These are phyloP conservation scores for Trichechus manatus DNA, from an alignment of 2,113 vertebrate genomes.

Conservation along the genomic window DNA sequence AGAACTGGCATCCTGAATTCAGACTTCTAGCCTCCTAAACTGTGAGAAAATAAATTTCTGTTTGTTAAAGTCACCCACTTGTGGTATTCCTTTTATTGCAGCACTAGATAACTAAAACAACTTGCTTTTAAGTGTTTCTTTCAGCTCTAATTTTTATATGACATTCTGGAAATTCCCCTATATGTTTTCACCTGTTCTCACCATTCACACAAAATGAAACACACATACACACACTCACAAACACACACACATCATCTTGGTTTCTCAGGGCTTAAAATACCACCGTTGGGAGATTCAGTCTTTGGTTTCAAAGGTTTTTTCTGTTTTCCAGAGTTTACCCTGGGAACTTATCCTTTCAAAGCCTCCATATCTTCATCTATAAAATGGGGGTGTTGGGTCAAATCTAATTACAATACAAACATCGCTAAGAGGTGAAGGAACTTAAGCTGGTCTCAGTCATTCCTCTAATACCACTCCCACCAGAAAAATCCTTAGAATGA, in stretches of 20 bases:
- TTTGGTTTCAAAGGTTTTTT: not conserved
- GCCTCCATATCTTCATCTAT: not conserved
- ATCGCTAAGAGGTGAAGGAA: not conserved
- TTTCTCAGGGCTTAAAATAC: constrained; percentile 28
- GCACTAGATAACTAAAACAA: not conserved
- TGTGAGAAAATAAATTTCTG: no score
- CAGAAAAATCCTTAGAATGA: constrained; percentile 34
- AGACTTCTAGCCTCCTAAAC: no score
- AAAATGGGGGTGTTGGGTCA: constrained; percentile 12
- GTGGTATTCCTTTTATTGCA: no score
- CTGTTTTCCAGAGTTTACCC: not conserved
- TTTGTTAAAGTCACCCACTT: no score
- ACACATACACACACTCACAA: not conserved
- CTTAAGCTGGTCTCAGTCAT: not conserved
- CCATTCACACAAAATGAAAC: not conserved
- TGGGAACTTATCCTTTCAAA: not conserved
- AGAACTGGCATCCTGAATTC: no score
- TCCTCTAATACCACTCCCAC: not conserved
- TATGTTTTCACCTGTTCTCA: not conserved
- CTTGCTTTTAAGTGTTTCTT: not conserved
- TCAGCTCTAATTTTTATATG: not conserved
- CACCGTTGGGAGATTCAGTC: not conserved
- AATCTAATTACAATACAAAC: constrained; percentile 45
- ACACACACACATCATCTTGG: not conserved
- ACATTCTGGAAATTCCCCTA: not conserved